Evolutionary conservation across 2,113 vertebrate genomes (phyloP).

Genomic region (Natator depressus): DNA sequence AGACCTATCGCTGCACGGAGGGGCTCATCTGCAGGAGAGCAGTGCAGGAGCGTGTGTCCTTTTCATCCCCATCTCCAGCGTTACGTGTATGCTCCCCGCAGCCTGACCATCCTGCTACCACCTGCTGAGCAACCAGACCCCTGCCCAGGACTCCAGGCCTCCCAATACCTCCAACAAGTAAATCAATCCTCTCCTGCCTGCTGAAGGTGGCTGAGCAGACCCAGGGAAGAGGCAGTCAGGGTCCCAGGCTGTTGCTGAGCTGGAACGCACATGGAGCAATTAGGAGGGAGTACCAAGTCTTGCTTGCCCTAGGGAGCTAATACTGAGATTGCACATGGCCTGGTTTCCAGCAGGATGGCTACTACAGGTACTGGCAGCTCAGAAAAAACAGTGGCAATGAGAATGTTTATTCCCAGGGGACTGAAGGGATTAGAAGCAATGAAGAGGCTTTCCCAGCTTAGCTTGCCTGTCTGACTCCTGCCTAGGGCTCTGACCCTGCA

Average conservation of each 20-base stretch:
- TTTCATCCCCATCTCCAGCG: background rate
- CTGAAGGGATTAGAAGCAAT: background rate
- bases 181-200: background rate
- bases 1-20: accelerated
- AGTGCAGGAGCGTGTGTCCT: accelerated
- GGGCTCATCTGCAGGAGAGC: accelerated
- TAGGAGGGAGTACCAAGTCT: background rate
- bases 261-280: background rate
- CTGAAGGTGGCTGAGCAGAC: background rate
- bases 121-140: background rate
- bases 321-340: accelerated
- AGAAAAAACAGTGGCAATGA: background rate
- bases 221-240: background rate
- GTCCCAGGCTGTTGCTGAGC: background rate
- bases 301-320: background rate
- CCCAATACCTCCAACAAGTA: background rate
- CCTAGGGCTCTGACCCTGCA: background rate
- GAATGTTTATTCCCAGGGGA: background rate
- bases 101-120: background rate
- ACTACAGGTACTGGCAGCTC: background rate
- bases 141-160: background rate
- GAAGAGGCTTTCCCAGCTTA: background rate
- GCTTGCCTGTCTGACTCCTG: background rate
- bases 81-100: background rate
- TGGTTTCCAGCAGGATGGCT: background rate